Conservation (phyloP, 2,113 vertebrate species). For the Ramphastos sulfuratus region DNA sequence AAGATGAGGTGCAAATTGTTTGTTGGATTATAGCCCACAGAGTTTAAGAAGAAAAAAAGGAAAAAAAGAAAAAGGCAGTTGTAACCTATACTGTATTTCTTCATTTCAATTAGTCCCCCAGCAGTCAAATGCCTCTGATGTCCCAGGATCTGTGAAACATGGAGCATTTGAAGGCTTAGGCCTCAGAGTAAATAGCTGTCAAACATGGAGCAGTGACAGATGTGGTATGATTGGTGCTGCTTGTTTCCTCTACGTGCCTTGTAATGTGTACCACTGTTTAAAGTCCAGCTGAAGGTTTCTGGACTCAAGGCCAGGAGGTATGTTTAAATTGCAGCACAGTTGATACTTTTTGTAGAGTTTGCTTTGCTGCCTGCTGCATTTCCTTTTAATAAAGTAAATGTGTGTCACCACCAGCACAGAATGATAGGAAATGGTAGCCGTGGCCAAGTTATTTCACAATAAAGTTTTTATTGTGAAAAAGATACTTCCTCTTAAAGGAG, state of each 20-base stretch:
- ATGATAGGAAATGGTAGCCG: constrained; percentile 11
- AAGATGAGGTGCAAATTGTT: neutral
- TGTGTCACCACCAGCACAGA: neutral
- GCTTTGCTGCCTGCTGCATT: neutral
- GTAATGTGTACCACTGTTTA: neutral
- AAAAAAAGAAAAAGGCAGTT: neutral
- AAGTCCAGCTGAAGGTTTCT: neutral
- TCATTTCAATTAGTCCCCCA: neutral
- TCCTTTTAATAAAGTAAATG: neutral
- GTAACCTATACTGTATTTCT: neutral
- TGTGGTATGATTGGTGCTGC: neutral
- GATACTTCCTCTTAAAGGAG: constrained; percentile 20
- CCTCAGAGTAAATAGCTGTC: neutral
- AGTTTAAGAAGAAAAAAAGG: neutral
- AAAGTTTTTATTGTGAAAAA: constrained; percentile 27
- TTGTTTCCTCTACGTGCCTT: neutral
- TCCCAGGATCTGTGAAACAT: neutral
- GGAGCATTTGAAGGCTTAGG: neutral
- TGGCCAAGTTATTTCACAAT: neutral
- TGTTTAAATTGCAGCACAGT: neutral
- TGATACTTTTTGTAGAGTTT: neutral
- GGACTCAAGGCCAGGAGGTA: neutral
- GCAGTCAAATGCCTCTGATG: neutral
- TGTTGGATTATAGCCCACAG: neutral
- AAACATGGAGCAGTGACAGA: neutral